Conservation (phyloP, 2,888 invertebrate species). For the Lasioglossum figueresi region DNA sequence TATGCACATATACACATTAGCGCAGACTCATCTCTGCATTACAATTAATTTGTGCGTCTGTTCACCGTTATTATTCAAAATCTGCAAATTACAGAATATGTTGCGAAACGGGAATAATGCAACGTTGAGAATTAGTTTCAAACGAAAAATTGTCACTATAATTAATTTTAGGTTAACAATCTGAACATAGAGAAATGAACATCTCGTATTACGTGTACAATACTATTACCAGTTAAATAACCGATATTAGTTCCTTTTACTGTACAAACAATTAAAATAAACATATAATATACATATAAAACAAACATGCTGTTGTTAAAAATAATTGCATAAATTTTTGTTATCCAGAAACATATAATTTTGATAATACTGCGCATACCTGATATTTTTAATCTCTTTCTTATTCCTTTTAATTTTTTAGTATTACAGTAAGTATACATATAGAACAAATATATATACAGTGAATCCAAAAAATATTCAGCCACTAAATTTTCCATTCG, state of each 20-base stretch:
- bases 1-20: not conserved
- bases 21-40: not conserved
- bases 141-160: not conserved
- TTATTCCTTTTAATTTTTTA: not conserved
- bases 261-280: not conserved
- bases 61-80: not conserved
- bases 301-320: not conserved
- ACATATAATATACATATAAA: too few species aligned
- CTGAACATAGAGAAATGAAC: not conserved
- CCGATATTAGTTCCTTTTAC: not conserved
- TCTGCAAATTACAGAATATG: not conserved
- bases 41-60: not conserved
- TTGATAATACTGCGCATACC: too few species aligned
- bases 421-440: not conserved
- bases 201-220: not conserved
- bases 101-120: not conserved
- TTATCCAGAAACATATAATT: not conserved
- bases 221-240: too few species aligned
- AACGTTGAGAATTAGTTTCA: not conserved
- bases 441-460: too few species aligned
- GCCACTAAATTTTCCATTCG: too few species aligned
- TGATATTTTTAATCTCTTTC: too few species aligned
- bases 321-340: not conserved
- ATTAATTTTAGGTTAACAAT: not conserved
- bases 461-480: too few species aligned